A percentile compares a stretch with the other conserved stretches of the same genome.
Evolutionary conservation across 2,888 invertebrate species (phyloP).

Genomic region (Xestia sexstrigata): DNA sequence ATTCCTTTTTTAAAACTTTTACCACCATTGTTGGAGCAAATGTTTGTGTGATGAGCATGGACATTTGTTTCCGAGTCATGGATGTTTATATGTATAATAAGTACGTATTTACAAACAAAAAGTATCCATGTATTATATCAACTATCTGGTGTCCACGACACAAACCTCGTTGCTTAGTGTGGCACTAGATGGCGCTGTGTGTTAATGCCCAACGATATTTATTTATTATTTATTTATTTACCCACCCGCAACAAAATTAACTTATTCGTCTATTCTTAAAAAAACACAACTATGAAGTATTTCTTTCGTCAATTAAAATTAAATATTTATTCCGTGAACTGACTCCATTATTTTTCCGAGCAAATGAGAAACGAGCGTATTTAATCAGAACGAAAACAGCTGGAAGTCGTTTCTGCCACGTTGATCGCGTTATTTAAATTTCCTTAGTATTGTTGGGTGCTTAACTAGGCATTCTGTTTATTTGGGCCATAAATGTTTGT

Average conservation of each 20-base stretch:
- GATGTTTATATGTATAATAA: too few relatives aligned
- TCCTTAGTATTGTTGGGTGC: conserved; percentile 37
- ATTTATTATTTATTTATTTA: too few relatives aligned
- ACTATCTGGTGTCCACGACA: too few relatives aligned
- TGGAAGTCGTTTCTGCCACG: conserved; percentile 52
- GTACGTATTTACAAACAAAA: too few relatives aligned
- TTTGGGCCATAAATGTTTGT: conserved; percentile 44
- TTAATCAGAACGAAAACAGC: conserved; percentile 62
- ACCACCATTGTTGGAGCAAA: too few relatives aligned
- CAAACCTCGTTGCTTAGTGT: too few relatives aligned
- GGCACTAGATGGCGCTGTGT: too few relatives aligned
- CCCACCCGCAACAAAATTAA: neutral
- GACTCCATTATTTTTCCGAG: conserved; percentile 48
- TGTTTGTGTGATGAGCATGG: too few relatives aligned
- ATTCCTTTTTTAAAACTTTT: too few relatives aligned
- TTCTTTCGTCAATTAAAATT: conserved; percentile 30
- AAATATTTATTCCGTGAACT: conserved; percentile 53
- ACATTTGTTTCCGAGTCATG: too few relatives aligned
- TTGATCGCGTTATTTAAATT: conserved; percentile 58
- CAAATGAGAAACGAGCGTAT: conserved; percentile 59
- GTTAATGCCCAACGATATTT: too few relatives aligned
- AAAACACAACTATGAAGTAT: neutral
- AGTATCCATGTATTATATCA: too few relatives aligned
- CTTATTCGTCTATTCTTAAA: neutral
- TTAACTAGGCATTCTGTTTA: conserved; percentile 47